phyloP scores from a whole-genome alignment of 2,888 invertebrate species.

The Anagyrus pseudococci region DNA sequence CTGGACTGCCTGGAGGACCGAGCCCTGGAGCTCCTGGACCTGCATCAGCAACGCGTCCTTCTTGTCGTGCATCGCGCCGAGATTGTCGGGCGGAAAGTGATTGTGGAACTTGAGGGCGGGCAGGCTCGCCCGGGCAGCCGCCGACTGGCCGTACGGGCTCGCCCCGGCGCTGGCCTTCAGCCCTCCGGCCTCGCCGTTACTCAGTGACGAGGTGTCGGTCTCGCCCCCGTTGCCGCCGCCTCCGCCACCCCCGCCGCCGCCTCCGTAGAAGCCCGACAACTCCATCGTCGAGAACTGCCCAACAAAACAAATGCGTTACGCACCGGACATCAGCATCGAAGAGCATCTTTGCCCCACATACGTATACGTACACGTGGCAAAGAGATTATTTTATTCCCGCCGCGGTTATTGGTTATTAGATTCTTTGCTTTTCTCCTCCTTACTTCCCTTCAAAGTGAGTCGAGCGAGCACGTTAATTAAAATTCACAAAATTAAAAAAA shows the following conservation, averaged over 20 bases:
- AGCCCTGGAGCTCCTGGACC: constrained; percentile 59
- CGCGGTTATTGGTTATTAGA: too few species aligned
- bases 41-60: constrained; percentile 71
- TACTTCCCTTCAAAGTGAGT: too few species aligned
- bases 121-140: constrained; percentile 71
- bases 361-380: too few species aligned
- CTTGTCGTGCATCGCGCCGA: constrained; percentile 69
- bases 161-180: constrained; percentile 25
- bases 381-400: too few species aligned
- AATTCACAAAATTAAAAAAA: too few species aligned
- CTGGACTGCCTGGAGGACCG: constrained; percentile 56
- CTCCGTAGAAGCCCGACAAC: constrained; percentile 82
- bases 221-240: constrained; percentile 73
- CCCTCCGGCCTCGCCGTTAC: constrained; percentile 67
- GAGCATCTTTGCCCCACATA: too few species aligned
- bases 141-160: constrained; percentile 64
- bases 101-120: constrained; percentile 92
- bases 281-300: constrained; percentile 75
- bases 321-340: too few species aligned
- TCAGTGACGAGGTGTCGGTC: constrained; percentile 72
- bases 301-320: constrained; percentile 6
- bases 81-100: constrained; percentile 88
- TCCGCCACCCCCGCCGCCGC: constrained; percentile 41
- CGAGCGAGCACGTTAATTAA: too few species aligned
- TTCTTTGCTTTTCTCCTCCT: too few species aligned